Evolutionary conservation across 1,140 invertebrate genomes (phyloP), one percentile per base, ranked within the genome.

Genomic region (Musca vetustissima): DNA sequence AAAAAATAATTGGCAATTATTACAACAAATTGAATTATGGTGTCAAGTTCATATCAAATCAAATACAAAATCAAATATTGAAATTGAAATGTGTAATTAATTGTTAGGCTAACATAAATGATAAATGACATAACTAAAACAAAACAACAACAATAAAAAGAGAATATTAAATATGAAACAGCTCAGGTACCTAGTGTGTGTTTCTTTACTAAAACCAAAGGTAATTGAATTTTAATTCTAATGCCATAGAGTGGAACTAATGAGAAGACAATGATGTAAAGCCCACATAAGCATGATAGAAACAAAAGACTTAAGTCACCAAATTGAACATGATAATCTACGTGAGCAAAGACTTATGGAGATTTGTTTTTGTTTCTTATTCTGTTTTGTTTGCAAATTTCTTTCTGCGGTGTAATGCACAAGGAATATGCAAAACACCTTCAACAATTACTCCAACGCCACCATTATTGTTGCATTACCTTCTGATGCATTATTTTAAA

Each of bases 31-130:
- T 49, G 61, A 64, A 64, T 64, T 47, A 64, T 64, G 43, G 47
- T 66, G 65, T 66, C 49, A 32, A 49, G 65, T 28, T 48, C 48
- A 50, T 43, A 49, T 49, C 64, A 66, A 66, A 66, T 19, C 4
- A 22, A 43, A 49, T 43, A n/a, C n/a, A 22, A 43, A 48, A 21
- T n/a, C 3, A 66, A 13, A 52, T 57, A 57, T 28, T 57, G 22
- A 24, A 57, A 43, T 43, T 43, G 36, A 43, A 43, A 43, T 43
- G 36, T 43, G 36, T 43, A 57, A 57, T 57, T 57, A 57, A 57
- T 57, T 57, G 53, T 28, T 28, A 13, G 25, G n/a, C 24, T 57
- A 57, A 50, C n/a, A 59, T 8, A 59, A 47, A 67, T 55, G 14
- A 4, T 59, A 68, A 48, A 36, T 21, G 57, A 68, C 36, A 52